A percentile compares a stretch with the other conserved stretches of the same genome.
These are phyloP conservation scores for Babylonia areolata DNA, from an alignment of 1,140 invertebrate genomes.

Conservation along the genomic window DNA sequence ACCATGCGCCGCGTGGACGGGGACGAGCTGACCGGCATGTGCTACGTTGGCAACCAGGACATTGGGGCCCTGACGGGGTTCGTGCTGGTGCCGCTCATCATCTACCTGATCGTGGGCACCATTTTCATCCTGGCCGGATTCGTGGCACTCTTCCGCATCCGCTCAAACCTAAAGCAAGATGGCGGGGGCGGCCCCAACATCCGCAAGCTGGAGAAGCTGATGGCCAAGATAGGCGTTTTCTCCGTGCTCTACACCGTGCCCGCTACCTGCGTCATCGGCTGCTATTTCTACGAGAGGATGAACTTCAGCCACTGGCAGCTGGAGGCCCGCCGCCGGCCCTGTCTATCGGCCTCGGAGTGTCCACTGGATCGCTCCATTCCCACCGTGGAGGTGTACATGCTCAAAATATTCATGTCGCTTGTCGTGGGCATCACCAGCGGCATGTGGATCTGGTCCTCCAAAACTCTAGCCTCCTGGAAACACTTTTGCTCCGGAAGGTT, in stretches of 20 bases:
- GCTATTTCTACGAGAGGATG: slow-evolving; percentile 91
- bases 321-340: slow-evolving; percentile 53
- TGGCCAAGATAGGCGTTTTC: slow-evolving; percentile 98
- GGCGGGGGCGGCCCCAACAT: slow-evolving; percentile 64
- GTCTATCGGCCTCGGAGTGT: slow-evolving; percentile 59
- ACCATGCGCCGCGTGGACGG: slow-evolving; percentile 97
- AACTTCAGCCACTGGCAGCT: slow-evolving; percentile 67
- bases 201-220: slow-evolving; percentile 72
- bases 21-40: slow-evolving; percentile 96
- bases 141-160: slow-evolving; percentile 94
- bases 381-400: slow-evolving; percentile 77
- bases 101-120: slow-evolving; percentile 95
- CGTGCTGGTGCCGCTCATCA: slow-evolving; percentile 90
- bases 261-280: slow-evolving; percentile 92
- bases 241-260: slow-evolving; percentile 96
- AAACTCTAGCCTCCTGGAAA: slow-evolving; percentile 73
- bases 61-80: slow-evolving; percentile 90
- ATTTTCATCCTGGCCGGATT: slow-evolving; percentile 96
- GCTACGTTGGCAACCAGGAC: slow-evolving; percentile 96
- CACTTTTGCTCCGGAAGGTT: slow-evolving; percentile 70
- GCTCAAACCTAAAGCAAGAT: slow-evolving; percentile 90
- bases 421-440: slow-evolving; percentile 80
- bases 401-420: slow-evolving; percentile 81
- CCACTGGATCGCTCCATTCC: slow-evolving; percentile 74
- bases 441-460: slow-evolving; percentile 76